Evolutionary conservation across 2,888 invertebrate species (phyloP).

Genomic region (Mythimna lalbum): DNA sequence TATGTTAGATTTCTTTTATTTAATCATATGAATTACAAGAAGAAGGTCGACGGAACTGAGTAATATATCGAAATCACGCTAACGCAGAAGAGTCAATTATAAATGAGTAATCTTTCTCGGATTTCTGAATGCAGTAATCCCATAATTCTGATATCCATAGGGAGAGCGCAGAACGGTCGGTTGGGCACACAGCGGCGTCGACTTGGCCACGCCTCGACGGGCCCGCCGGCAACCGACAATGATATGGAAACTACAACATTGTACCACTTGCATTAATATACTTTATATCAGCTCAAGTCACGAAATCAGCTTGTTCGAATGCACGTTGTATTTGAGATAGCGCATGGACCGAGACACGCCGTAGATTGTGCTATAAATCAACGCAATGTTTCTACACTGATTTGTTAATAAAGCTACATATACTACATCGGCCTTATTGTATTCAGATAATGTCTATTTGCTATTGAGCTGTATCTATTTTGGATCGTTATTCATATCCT

Average conservation of each 20-base stretch:
- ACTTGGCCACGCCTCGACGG: constrained; percentile 78
- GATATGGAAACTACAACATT: constrained; percentile 74
- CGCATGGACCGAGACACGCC: constrained; percentile 48
- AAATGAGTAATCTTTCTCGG: constrained; percentile 35
- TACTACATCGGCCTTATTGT: constrained; percentile 35
- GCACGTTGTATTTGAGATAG: constrained; percentile 66
- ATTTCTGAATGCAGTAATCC: constrained; percentile 61
- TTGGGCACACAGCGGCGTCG: constrained; percentile 70
- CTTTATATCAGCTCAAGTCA: constrained; percentile 69
- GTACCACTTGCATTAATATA: constrained; percentile 71
- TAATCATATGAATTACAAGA: constrained; percentile 37
- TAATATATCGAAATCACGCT: constrained; percentile 53
- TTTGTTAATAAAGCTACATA: constrained; percentile 55
- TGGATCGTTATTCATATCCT: constrained; percentile 27
- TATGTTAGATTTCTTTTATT: constrained; percentile 32
- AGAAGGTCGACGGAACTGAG: constrained; percentile 47
- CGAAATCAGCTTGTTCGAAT: constrained; percentile 66
- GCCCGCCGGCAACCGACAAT: constrained; percentile 70
- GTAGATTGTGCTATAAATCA: constrained; percentile 66
- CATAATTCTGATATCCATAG: constrained; percentile 72
- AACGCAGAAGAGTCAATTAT: constrained; percentile 43
- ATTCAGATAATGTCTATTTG: constrained; percentile 32
- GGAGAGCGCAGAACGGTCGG: constrained; percentile 76
- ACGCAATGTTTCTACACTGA: constrained; percentile 62
- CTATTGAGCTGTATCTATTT: constrained; percentile 32